Percentiles rank a stretch among this genome's conserved stretches.
phyloP scores from a whole-genome alignment of 2,797 vertebrate genomes.

The Eospalax fontanierii region DNA sequence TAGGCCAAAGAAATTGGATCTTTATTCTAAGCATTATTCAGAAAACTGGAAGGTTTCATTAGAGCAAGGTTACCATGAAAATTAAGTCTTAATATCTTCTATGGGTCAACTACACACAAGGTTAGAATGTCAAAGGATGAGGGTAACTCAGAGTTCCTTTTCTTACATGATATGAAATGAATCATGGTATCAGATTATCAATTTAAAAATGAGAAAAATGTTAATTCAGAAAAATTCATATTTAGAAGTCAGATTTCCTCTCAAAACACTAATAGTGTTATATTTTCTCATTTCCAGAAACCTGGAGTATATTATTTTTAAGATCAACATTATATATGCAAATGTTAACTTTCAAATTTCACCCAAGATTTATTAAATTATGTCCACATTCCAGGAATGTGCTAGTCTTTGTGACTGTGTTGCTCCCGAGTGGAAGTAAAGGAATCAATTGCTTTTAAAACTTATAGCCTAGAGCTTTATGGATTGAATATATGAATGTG shows the following conservation, averaged over 20 bases:
- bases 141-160: slow-evolving; percentile 13
- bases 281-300: background rate
- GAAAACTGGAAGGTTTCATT: background rate
- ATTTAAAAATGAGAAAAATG: background rate
- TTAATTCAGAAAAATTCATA: background rate
- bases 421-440: background rate
- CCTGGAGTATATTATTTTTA: background rate
- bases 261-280: background rate
- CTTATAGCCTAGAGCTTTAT: background rate
- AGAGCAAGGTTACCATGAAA: background rate
- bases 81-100: background rate
- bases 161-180: background rate
- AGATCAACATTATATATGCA: background rate
- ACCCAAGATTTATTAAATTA: slow-evolving; percentile 31
- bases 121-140: background rate
- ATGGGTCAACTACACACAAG: background rate
- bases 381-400: background rate
- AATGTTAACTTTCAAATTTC: background rate
- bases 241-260: slow-evolving; percentile 1
- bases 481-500: background rate
- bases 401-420: background rate
- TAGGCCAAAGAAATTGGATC: background rate
- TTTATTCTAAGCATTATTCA: background rate
- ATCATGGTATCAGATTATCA: background rate
- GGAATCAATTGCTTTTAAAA: background rate